These are phyloP conservation scores for Yasuhikotakia modesta DNA, from an alignment of 2,797 vertebrate species.

Conservation along the genomic window DNA sequence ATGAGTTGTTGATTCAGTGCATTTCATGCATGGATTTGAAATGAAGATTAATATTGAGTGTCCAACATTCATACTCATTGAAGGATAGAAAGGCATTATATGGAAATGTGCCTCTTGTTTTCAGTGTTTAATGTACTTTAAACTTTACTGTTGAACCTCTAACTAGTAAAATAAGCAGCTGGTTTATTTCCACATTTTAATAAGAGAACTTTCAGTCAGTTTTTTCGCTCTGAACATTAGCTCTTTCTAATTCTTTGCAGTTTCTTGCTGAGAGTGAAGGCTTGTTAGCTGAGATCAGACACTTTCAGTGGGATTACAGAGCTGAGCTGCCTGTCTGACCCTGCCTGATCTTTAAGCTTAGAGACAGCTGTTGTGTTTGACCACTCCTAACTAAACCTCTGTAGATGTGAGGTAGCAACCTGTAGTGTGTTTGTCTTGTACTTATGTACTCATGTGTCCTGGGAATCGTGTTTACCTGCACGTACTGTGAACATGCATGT, in stretches of 20 bases:
- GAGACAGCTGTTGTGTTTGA: conserved; percentile 57
- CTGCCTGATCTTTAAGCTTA: conserved; percentile 56
- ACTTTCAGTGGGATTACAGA: conserved; percentile 60
- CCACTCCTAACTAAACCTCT: conserved; percentile 59
- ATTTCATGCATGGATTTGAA: conserved; percentile 30
- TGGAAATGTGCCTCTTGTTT: neutral
- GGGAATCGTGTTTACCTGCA: neutral
- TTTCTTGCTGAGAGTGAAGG: conserved; percentile 21
- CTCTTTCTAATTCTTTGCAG: conserved; percentile 14
- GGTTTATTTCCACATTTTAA: neutral
- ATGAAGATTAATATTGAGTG: conserved; percentile 26
- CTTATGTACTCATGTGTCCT: too few species aligned
- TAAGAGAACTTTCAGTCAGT: neutral
- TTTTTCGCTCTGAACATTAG: conserved; percentile 6
- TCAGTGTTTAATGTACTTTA: neutral
- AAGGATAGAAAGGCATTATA: neutral
- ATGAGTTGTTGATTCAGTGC: conserved; percentile 30
- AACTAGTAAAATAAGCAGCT: neutral
- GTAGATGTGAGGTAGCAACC: conserved; percentile 49
- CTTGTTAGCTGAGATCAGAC: conserved; percentile 42
- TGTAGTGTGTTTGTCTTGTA: conserved; percentile 14
- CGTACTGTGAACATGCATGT: neutral
- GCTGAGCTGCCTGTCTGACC: conserved; percentile 54
- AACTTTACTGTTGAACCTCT: neutral
- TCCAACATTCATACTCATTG: neutral